Evolutionary conservation across 1,140 invertebrate species (phyloP).

Genomic region (Pogonus chalceus): DNA sequence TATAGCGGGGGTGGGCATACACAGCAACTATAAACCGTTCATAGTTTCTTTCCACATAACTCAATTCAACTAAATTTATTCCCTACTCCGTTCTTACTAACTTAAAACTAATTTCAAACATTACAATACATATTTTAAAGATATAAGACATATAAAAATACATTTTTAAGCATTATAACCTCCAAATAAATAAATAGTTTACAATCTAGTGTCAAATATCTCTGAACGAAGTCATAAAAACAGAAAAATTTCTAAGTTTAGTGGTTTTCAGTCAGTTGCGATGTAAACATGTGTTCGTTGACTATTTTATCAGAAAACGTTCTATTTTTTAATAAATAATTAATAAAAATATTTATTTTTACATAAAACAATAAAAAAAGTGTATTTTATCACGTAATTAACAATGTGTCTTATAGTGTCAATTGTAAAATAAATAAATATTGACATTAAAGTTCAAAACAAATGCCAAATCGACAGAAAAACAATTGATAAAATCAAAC

Average conservation of each 20-base stretch:
- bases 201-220: not conserved
- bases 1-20: constrained; percentile 9
- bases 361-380: too few relatives aligned
- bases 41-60: constrained; percentile 3
- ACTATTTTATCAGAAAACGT: not conserved
- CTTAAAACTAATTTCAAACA: too few relatives aligned
- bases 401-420: too few relatives aligned
- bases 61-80: not conserved
- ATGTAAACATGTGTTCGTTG: constrained; percentile 3
- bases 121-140: not conserved
- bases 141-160: not conserved
- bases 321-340: too few relatives aligned
- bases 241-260: constrained; percentile 7
- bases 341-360: too few relatives aligned
- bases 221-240: not conserved
- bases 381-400: too few relatives aligned
- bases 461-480: too few relatives aligned
- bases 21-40: not conserved
- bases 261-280: constrained; percentile 5
- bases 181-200: not conserved
- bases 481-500: too few relatives aligned
- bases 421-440: too few relatives aligned
- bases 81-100: not conserved
- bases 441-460: too few relatives aligned
- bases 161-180: not conserved